Percentiles rank a stretch among this genome's conserved stretches.
Conservation (phyloP, 2,113 vertebrate species). For the Platycercus adscitus region DNA sequence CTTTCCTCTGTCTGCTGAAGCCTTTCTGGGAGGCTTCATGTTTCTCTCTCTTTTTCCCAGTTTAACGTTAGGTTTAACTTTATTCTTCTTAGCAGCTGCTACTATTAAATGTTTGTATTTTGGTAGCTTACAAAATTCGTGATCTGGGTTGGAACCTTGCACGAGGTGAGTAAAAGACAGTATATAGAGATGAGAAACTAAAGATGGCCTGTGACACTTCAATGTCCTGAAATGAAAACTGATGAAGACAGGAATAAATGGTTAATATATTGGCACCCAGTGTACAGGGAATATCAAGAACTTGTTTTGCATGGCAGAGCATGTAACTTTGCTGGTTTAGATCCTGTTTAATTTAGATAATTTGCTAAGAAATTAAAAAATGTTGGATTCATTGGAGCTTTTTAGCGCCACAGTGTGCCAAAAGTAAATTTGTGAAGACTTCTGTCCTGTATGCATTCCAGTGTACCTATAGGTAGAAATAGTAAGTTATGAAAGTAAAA, state of each 20-base stretch:
- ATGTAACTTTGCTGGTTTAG: slow-evolving; percentile 23
- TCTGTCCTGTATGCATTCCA: slow-evolving; percentile 70
- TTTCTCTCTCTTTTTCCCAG: neutral
- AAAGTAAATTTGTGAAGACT: neutral
- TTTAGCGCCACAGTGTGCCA: neutral
- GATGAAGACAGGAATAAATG: neutral
- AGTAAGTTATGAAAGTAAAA: neutral
- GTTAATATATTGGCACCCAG: neutral
- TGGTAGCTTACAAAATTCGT: slow-evolving; percentile 69
- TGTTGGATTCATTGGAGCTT: neutral
- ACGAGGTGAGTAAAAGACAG: slow-evolving; percentile 42
- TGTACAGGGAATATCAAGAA: neutral
- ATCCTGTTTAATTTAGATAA: neutral
- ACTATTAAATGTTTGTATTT: slow-evolving; percentile 70
- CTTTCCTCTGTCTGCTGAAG: slow-evolving; percentile 10
- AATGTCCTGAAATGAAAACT: neutral
- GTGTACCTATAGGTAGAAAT: neutral
- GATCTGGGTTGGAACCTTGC: slow-evolving; percentile 57
- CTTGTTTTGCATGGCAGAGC: slow-evolving; percentile 50
- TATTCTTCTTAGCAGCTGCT: slow-evolving; percentile 51
- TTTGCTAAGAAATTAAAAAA: neutral
- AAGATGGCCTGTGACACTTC: slow-evolving; percentile 23
- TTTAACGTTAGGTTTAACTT: slow-evolving; percentile 19
- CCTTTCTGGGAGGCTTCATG: neutral
- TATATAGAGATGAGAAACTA: slow-evolving; percentile 21